Conservation (phyloP, 2,797 vertebrate genomes). For the Ibycter americanus region DNA sequence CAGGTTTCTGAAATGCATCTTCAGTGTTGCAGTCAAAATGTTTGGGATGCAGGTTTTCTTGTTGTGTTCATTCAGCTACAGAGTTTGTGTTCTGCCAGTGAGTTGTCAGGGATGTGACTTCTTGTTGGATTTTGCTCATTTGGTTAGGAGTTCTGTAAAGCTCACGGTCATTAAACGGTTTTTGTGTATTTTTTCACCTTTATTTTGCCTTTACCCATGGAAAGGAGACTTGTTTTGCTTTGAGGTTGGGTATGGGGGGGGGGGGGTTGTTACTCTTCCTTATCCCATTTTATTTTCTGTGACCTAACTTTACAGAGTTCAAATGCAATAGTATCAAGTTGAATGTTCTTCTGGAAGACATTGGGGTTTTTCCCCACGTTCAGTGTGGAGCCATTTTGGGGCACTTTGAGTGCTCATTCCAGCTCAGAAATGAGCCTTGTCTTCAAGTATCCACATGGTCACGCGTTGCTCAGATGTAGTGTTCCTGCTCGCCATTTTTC, state of each 20-base stretch:
- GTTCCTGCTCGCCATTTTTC: background rate
- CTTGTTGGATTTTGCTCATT: background rate
- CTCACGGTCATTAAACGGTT: background rate
- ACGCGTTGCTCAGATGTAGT: background rate
- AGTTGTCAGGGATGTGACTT: background rate
- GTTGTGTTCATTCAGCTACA: background rate
- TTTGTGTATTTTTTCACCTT: background rate
- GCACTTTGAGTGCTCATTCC: background rate
- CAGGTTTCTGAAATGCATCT: background rate
- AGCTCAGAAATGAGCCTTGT: background rate
- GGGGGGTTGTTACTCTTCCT: background rate
- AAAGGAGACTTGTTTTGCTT: background rate
- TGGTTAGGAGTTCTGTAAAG: background rate
- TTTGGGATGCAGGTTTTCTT: background rate
- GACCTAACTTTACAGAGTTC: background rate
- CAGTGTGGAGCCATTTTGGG: background rate
- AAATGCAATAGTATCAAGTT: background rate
- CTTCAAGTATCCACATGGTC: background rate
- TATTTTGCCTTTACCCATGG: background rate
- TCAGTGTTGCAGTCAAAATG: background rate
- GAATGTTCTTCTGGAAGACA: background rate
- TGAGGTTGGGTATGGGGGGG: too few species aligned
- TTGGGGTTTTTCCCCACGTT: background rate
- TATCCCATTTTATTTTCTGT: background rate
- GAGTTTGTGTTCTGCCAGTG: background rate